Evolutionary conservation across 2,888 invertebrate genomes (phyloP).

Genomic region (Pyrocoelia pectoralis): DNA sequence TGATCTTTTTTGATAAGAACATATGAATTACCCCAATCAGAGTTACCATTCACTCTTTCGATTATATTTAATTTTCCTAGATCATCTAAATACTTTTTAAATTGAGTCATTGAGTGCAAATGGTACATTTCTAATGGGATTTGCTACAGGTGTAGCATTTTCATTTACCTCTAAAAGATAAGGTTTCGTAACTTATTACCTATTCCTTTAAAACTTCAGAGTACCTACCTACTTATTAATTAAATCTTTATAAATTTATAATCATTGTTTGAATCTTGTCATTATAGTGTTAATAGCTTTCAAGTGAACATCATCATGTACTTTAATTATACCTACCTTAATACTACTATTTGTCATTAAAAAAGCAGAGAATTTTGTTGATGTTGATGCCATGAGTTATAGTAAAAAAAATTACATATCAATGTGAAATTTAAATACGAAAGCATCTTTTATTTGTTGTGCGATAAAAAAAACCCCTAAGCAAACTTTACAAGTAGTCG

Average conservation of each 20-base stretch:
- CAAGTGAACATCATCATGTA: constrained; percentile 11
- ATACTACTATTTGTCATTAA: constrained; percentile 7
- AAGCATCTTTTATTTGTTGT: no score
- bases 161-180: constrained; percentile 40
- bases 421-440: no score
- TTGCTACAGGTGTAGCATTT: constrained; percentile 28
- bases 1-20: constrained; percentile 38
- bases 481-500: no score
- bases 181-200: constrained; percentile 36
- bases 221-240: constrained; percentile 19
- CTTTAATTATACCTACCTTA: constrained; percentile 15
- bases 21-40: constrained; percentile 43
- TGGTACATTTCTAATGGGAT: no score
- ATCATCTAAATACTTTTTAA: constrained; percentile 38
- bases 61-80: constrained; percentile 35
- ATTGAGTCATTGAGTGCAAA: constrained; percentile 28
- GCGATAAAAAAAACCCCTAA: no score
- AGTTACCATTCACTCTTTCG: constrained; percentile 37
- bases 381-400: no score
- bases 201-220: constrained; percentile 35
- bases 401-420: no score
- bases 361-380: no score
- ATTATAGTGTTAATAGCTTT: constrained; percentile 1
- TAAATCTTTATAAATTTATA: constrained; percentile 18
- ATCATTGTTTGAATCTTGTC: constrained; percentile 11